Evolutionary conservation across 2,113 vertebrate genomes (phyloP), one percentile per base, ranked within the genome.

Genomic region (Sinocyclocheilus grahami): DNA sequence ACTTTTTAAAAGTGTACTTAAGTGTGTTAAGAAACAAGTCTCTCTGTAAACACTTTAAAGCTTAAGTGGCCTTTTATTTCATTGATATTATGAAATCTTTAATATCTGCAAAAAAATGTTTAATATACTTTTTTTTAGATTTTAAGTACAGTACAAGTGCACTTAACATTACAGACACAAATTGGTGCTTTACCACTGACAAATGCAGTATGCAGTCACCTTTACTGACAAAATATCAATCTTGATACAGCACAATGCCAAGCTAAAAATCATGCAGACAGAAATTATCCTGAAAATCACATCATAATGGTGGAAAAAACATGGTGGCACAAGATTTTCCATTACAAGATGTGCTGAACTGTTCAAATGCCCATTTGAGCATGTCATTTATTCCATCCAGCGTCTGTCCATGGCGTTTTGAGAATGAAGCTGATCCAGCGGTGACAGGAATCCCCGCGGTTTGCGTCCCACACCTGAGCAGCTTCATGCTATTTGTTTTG

Each of bases 391-490:
- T 30, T 67, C 65, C 5, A 33, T 69, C 30, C 16, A 10, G 33
- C 4, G 10, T 71, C 30, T 37, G 8, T 71, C 67, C 33, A 20
- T 39, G 67, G 33, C 3, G 67, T 9, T 62, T 16, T 37, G 33
- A 37, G 7, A 18, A 39, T 24, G 20, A 13, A 60, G 0, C 53
- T 3, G 58, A 27, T 42, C 65, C 30, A 37, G 80, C 78, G 2
- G 78, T 62, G 20, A 82, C 10, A 90, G 89, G 67, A 0, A 72
- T 92, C 85, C 87, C 89, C 93, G 92, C 94, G 92, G 94, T 95
- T 94, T 92, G 92, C 92, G 94, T 95, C 94, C 93, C 95, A 95
- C 94, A 95, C 95, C 94, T 93, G 95, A 95, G 95, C 95, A 95
- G 95, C 95, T 91, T 93, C 93, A 94, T 91, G 72, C 90, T 84